phyloP scores from a whole-genome alignment of 2,113 vertebrate species.

The Rhinichthys klamathensis region DNA sequence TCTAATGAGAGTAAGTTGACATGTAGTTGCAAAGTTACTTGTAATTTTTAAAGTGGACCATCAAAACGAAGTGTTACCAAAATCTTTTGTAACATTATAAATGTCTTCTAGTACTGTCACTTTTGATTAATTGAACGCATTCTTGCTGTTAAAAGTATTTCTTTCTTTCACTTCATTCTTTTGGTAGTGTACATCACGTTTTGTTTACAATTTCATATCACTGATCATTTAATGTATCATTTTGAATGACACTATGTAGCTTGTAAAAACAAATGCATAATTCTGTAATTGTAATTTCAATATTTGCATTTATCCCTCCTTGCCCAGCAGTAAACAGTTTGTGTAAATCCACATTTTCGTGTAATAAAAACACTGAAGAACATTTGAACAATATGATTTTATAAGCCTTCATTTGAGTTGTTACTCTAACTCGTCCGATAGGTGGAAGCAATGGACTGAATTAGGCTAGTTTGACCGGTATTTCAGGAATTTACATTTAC shows the following conservation, averaged over 20 bases:
- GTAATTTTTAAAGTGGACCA: too few species aligned
- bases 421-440: background rate
- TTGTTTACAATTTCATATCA: background rate
- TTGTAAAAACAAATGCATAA: background rate
- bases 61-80: too few species aligned
- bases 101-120: background rate
- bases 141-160: background rate
- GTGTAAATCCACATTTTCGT: background rate
- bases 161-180: background rate
- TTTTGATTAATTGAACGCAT: background rate
- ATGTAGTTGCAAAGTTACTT: too few species aligned
- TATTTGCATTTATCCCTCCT: background rate
- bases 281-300: background rate
- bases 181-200: too few species aligned
- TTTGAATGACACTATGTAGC: background rate
- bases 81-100: background rate
- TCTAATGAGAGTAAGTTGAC: too few species aligned
- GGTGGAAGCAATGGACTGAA: background rate
- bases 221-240: background rate
- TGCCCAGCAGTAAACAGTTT: background rate
- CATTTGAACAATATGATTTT: background rate
- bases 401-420: background rate
- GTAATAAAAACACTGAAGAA: background rate
- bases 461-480: background rate
- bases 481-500: background rate